Percentiles rank a stretch among this genome's conserved stretches.
phyloP scores from a whole-genome alignment of 2,888 invertebrate genomes.

The Lepidochrysops patricia region DNA sequence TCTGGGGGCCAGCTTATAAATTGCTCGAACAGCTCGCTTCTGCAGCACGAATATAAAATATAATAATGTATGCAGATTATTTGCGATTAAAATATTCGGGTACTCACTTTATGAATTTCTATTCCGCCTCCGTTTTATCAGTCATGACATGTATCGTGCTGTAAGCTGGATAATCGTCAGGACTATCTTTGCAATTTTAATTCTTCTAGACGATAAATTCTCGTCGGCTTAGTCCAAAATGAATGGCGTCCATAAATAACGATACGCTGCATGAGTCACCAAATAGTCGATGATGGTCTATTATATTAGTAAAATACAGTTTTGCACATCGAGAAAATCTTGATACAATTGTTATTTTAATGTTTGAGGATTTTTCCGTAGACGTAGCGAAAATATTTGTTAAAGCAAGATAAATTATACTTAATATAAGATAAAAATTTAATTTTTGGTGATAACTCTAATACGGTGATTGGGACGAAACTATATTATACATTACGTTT shows the following conservation, averaged over 20 bases:
- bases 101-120: background rate
- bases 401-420: too few species aligned
- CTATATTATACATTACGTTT: too few species aligned
- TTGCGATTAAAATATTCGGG: conserved; percentile 22
- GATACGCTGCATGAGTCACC: background rate
- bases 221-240: background rate
- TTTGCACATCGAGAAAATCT: background rate
- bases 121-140: conserved; percentile 14
- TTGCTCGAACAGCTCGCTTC: too few species aligned
- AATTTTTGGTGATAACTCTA: too few species aligned
- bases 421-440: too few species aligned
- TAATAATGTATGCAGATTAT: conserved; percentile 28
- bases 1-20: conserved; percentile 22
- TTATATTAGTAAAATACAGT: background rate
- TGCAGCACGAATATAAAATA: too few species aligned
- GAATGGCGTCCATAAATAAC: background rate
- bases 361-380: background rate
- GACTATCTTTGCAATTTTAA: conserved; percentile 20
- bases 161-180: conserved; percentile 22
- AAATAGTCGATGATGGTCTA: background rate
- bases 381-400: too few species aligned
- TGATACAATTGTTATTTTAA: background rate
- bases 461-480: too few species aligned
- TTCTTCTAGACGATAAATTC: background rate
- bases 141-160: background rate